phyloP scores from a whole-genome alignment of 2,113 vertebrate genomes.

The Proteles cristata region DNA sequence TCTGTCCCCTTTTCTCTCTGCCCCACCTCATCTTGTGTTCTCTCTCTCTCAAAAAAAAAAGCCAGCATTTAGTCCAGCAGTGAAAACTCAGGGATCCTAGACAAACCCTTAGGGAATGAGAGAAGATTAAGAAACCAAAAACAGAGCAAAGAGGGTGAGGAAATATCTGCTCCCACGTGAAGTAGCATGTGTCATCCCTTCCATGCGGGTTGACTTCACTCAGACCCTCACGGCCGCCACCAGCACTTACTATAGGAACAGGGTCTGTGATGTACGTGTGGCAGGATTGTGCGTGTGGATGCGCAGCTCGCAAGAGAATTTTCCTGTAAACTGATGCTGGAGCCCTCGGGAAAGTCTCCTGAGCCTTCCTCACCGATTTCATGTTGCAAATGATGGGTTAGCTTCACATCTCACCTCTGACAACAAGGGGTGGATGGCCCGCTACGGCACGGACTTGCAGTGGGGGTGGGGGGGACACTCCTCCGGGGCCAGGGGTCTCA shows the following conservation, averaged over 20 bases:
- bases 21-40: too few relatives aligned
- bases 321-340: neutral
- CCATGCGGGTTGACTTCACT: accelerated
- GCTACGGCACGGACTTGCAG: neutral
- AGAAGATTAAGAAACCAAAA: neutral
- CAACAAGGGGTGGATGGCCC: neutral
- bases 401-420: neutral
- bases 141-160: neutral
- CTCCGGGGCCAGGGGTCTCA: too few relatives aligned
- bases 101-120: neutral
- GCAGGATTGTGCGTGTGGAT: accelerated
- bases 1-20: too few relatives aligned
- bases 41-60: neutral
- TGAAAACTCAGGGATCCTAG: neutral
- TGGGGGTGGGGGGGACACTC: too few relatives aligned
- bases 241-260: neutral
- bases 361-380: neutral
- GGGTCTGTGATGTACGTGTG: too few relatives aligned
- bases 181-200: neutral
- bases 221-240: accelerated
- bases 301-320: too few relatives aligned
- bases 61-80: neutral
- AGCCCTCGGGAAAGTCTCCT: neutral
- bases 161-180: too few relatives aligned
- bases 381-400: too few relatives aligned